phyloP scores from a whole-genome alignment of 2,113 vertebrate species.

The Carettochelys insculpta region DNA sequence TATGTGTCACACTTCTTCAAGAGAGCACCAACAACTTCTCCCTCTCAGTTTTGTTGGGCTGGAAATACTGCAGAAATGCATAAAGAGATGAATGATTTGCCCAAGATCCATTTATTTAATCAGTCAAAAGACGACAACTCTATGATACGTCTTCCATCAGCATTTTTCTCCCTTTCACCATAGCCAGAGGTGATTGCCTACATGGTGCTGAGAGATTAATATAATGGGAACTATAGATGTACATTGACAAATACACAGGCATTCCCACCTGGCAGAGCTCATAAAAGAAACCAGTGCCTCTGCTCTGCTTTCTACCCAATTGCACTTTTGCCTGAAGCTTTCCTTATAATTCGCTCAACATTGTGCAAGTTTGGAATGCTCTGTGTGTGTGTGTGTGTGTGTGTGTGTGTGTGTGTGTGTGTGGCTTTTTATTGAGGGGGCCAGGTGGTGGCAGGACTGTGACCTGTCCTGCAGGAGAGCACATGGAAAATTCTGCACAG shows the following conservation, averaged over 20 bases:
- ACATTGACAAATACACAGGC: neutral
- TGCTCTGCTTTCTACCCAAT: neutral
- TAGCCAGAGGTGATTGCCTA: neutral
- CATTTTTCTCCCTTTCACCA: neutral
- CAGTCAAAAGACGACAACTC: fast-evolving
- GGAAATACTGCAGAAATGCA: neutral
- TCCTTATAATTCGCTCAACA: neutral
- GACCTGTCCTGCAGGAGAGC: neutral
- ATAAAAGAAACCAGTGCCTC: neutral
- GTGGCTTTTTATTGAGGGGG: no score
- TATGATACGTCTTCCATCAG: neutral
- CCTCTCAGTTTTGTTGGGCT: neutral
- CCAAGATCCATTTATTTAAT: neutral
- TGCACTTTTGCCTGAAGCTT: neutral
- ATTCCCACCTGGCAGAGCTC: neutral
- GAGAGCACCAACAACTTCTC: neutral
- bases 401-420: no score
- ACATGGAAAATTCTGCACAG: neutral
- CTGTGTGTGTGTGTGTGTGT: no score
- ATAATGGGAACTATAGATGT: neutral
- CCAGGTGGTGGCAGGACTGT: neutral
- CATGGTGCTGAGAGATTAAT: neutral
- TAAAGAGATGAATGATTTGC: neutral
- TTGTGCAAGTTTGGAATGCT: no score
- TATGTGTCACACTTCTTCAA: neutral